phyloP scores from a whole-genome alignment of 2,888 invertebrate species.

The Deilephila porcellus region DNA sequence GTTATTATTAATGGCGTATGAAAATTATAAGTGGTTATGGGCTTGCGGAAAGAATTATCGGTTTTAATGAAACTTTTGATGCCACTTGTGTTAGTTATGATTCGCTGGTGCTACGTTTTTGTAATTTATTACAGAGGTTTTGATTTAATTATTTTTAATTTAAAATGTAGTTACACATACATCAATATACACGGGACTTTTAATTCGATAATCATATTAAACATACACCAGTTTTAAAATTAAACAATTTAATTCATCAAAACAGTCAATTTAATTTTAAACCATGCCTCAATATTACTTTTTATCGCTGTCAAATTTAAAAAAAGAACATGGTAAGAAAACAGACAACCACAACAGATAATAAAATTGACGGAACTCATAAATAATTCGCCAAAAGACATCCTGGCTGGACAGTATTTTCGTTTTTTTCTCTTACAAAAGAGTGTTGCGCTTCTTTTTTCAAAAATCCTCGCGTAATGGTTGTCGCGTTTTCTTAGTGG shows the following conservation, averaged over 20 bases:
- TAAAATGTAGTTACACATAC: too few relatives aligned
- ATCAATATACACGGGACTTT: too few relatives aligned
- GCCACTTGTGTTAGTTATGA: constrained; percentile 3
- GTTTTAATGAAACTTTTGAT: constrained; percentile 19
- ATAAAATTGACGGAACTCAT: constrained; percentile 14
- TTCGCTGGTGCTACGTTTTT: not conserved
- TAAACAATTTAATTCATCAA: too few relatives aligned
- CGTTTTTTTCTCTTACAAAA: constrained; percentile 55
- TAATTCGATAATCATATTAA: too few relatives aligned
- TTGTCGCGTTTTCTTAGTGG: constrained; percentile 68
- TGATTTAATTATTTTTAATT: not conserved
- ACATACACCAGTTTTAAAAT: too few relatives aligned
- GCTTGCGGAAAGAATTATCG: not conserved
- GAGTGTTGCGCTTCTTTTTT: constrained; percentile 60
- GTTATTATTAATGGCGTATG: constrained; percentile 14
- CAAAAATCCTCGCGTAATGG: constrained; percentile 56
- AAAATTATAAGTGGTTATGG: constrained; percentile 21
- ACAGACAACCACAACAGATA: not conserved
- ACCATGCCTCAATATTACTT: not conserved
- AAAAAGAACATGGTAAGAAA: not conserved
- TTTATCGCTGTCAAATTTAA: not conserved
- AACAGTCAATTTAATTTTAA: too few relatives aligned
- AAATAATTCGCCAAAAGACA: constrained; percentile 10
- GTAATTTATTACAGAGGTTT: not conserved
- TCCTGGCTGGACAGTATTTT: constrained; percentile 39